Evolutionary conservation across 2,797 vertebrate genomes (phyloP), one percentile per base, ranked within the genome.

Genomic region (Diglossa cyanea): DNA sequence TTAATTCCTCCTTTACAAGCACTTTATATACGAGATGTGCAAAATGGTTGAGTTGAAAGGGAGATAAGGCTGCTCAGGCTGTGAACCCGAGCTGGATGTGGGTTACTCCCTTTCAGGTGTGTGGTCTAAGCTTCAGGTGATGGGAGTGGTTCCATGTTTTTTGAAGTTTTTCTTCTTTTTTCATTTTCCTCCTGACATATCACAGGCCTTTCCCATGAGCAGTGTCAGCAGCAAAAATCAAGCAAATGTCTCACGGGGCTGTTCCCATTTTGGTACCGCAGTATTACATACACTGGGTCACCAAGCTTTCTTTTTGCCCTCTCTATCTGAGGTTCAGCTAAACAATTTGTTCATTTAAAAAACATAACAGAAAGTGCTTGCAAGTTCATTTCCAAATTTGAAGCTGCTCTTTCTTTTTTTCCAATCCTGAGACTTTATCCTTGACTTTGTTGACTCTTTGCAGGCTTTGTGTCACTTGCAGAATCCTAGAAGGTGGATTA

Each of bases 121-220:
- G 96, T 95, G 94, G 96, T 96, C 93, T 95, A 39, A 60, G 82
- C 95, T 95, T 66, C 84, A 61, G 95, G 91, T 94, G 71, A 79
- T 94, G 78, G 95, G 94, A 91, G 70, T 48, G 87, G 93, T 68
- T 92, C 85, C 62, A n/a, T 15, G 58, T 4, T 47, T 94, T 93
- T 94, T 95, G 31, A 95, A 94, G 94, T 78, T 86, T 82, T 90
- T 68, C 42, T 63, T 72, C 53, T 73, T 83, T 94, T 86, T 80
- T 60, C 65, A 71, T 86, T 44, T 93, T 66, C 85, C 79, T 91
- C n/a, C 75, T 31, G 40, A 58, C 58, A 1, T 39, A 77, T 66
- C 15, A 0, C 33, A 61, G 66, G 37, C 47, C 70, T 83, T 94
- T 96, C 88, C 82, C 93, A 94, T 44, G 76, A 94, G 25, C 33